Percentiles rank a stretch among this genome's conserved stretches.
Conservation (phyloP, 2,888 invertebrate genomes). For the Sisyra nigra region DNA sequence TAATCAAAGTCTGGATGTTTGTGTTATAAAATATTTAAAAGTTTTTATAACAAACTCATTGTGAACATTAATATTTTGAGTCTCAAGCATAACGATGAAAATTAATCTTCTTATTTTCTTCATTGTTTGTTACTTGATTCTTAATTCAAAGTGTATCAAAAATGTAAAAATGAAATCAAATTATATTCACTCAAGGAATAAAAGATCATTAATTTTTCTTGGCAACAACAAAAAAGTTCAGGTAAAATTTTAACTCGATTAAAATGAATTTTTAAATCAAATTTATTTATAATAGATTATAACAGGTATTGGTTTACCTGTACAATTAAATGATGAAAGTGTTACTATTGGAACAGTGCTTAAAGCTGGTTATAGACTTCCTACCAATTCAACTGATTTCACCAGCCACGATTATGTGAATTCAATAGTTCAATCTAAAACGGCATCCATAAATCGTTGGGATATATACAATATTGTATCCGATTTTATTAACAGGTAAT, state of each 20-base stretch:
- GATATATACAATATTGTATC: slow-evolving; percentile 17
- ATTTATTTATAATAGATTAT: slow-evolving; percentile 35
- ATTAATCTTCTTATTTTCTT: neutral
- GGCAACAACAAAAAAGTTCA: slow-evolving; percentile 41
- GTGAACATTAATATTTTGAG: too few relatives aligned
- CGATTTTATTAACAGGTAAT: slow-evolving; percentile 9
- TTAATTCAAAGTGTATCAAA: neutral
- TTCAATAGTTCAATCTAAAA: slow-evolving; percentile 14
- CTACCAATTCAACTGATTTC: slow-evolving; percentile 42
- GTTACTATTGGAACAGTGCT: slow-evolving; percentile 48
- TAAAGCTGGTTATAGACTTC: slow-evolving; percentile 49
- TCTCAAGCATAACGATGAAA: neutral
- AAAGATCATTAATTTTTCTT: slow-evolving; percentile 39
- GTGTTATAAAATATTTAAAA: neutral
- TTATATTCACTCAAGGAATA: slow-evolving; percentile 22
- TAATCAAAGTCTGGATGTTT: neutral
- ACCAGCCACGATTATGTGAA: slow-evolving; percentile 24
- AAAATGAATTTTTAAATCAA: slow-evolving; percentile 4
- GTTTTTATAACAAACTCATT: neutral
- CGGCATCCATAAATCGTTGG: slow-evolving; percentile 20
- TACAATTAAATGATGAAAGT: slow-evolving; percentile 41
- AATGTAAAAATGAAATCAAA: neutral
- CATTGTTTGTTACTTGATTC: neutral
- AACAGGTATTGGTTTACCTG: slow-evolving; percentile 47
- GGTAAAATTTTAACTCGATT: slow-evolving; percentile 24